A percentile compares a stretch with the other conserved stretches of the same genome.
phyloP scores from a whole-genome alignment of 2,888 invertebrate genomes.

The Chymomyza procnemis region DNA sequence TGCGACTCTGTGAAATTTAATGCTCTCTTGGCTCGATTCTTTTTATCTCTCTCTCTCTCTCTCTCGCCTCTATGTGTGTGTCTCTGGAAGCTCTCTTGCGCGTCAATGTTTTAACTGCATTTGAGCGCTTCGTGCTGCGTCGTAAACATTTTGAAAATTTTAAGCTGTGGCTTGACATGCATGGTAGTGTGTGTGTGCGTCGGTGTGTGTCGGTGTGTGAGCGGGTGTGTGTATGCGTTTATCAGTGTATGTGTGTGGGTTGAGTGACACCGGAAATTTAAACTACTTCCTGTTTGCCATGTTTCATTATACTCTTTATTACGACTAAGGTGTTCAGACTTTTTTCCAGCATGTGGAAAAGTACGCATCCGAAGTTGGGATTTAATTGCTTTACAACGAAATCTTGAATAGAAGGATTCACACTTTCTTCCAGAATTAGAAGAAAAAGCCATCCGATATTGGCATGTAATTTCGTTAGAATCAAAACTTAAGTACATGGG shows the following conservation, averaged over 20 bases:
- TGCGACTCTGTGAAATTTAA: too few species aligned
- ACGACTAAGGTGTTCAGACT: neutral
- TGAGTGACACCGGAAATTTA: constrained; percentile 72
- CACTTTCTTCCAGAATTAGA: too few species aligned
- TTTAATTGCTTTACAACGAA: too few species aligned
- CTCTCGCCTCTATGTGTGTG: neutral
- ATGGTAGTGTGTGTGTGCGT: too few species aligned
- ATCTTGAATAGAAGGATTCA: too few species aligned
- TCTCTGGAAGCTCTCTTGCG: neutral
- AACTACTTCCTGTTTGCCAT: constrained; percentile 71
- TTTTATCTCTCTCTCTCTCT: constrained; percentile 4
- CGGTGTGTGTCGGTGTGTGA: neutral
- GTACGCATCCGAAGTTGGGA: too few species aligned
- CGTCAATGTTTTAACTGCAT: neutral
- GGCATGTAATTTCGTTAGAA: too few species aligned
- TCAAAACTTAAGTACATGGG: too few species aligned
- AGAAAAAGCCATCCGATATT: too few species aligned
- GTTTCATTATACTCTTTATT: constrained; percentile 56
- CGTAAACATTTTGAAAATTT: constrained; percentile 69
- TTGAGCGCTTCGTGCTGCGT: constrained; percentile 7
- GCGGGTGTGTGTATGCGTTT: neutral
- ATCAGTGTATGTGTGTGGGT: neutral
- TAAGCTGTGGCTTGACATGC: constrained; percentile 21
- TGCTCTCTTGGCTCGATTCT: too few species aligned
- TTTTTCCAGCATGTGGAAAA: too few species aligned